A percentile compares a stretch with the other conserved stretches of the same genome.
Evolutionary conservation across 1,140 invertebrate species (phyloP).

Genomic region (Pectinophora gossypiella): DNA sequence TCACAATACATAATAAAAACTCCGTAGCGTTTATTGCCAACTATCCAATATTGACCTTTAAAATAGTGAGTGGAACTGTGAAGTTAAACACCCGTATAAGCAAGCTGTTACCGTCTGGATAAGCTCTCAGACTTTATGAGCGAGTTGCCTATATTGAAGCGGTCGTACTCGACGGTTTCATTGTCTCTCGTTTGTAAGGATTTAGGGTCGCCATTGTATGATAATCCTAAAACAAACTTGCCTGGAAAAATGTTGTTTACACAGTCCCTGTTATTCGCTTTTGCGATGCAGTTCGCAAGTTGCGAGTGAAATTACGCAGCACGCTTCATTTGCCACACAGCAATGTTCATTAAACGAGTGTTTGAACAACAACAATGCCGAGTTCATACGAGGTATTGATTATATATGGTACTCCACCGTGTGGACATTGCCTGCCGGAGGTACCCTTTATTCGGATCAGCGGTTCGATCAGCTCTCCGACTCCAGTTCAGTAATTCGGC

Average conservation of each 20-base stretch:
- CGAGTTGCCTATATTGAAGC: conserved; percentile 1
- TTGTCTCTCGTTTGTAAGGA: neutral
- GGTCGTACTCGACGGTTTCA: neutral
- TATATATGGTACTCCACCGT: too few relatives aligned
- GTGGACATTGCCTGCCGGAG: too few relatives aligned
- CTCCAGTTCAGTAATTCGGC: too few relatives aligned
- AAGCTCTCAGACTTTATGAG: conserved; percentile 2
- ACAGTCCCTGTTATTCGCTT: neutral
- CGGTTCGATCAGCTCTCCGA: too few relatives aligned
- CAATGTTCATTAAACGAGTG: too few relatives aligned
- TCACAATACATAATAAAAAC: too few relatives aligned
- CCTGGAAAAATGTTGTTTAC: neutral
- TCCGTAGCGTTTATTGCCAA: too few relatives aligned
- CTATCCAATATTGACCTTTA: neutral
- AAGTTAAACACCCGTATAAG: neutral
- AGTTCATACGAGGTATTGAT: too few relatives aligned
- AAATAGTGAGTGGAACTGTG: neutral
- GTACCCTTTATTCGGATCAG: too few relatives aligned
- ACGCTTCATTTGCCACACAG: neutral
- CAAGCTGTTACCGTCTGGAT: neutral
- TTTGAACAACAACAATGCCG: neutral
- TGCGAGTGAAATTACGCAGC: neutral
- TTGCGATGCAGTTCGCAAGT: neutral
- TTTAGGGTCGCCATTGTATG: neutral
- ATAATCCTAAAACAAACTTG: neutral